A percentile compares a stretch with the other conserved stretches of the same genome.
These are phyloP conservation scores for Hepsetus odoe DNA, from an alignment of 2,113 vertebrate genomes.

Conservation along the genomic window DNA sequence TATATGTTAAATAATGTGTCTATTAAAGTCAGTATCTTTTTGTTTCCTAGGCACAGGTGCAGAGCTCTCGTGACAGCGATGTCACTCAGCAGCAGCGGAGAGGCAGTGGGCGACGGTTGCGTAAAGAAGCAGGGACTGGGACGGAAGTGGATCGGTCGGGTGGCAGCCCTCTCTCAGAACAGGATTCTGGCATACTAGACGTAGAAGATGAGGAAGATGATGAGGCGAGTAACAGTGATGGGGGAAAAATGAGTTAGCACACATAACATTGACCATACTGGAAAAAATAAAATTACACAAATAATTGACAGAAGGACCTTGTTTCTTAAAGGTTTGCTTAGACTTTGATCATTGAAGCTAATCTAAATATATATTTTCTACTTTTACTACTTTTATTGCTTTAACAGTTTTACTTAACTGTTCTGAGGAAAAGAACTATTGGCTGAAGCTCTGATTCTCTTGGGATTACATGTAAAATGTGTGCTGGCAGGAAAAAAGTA, in stretches of 20 bases:
- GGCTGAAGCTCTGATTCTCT: too few relatives aligned
- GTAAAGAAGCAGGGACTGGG: slow-evolving; percentile 72
- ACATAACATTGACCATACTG: too few relatives aligned
- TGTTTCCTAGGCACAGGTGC: slow-evolving; percentile 86
- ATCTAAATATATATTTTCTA: too few relatives aligned
- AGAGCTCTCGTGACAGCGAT: slow-evolving; percentile 86
- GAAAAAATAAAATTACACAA: too few relatives aligned
- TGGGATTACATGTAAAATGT: too few relatives aligned
- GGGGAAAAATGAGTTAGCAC: background rate
- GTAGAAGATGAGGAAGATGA: slow-evolving; percentile 92
- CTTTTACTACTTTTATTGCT: too few relatives aligned
- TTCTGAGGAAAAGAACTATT: too few relatives aligned
- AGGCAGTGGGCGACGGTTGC: slow-evolving; percentile 75
- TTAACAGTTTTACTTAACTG: too few relatives aligned
- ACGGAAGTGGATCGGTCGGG: slow-evolving; percentile 78
- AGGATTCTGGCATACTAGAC: slow-evolving; percentile 92
- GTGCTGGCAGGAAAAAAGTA: too few relatives aligned
- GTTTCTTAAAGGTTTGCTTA: too few relatives aligned
- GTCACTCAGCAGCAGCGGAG: slow-evolving; percentile 80
- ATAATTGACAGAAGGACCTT: too few relatives aligned
- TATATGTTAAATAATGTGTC: background rate
- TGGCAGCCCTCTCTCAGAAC: slow-evolving; percentile 84
- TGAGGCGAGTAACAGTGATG: slow-evolving; percentile 74
- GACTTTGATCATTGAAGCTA: too few relatives aligned
- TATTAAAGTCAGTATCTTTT: slow-evolving; percentile 2